Evolutionary conservation across 1,140 invertebrate genomes (phyloP).

Genomic region (Apis cerana): DNA sequence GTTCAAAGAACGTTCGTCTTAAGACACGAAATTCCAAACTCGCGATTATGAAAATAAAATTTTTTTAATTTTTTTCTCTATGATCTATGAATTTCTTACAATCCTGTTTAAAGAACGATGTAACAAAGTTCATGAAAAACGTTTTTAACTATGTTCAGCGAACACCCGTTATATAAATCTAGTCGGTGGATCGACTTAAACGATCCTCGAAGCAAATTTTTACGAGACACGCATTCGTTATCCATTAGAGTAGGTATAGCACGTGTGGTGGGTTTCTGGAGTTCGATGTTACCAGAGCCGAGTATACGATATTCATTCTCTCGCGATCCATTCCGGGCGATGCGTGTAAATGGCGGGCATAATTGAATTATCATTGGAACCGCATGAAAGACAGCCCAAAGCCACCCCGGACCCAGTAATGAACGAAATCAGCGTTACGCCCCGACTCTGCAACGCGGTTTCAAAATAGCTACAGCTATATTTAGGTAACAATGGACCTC

Average conservation of each 20-base stretch:
- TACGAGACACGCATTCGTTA: slow-evolving; percentile 65
- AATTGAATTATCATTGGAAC: slow-evolving; percentile 66
- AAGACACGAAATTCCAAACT: no score
- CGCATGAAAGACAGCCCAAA: slow-evolving; percentile 53
- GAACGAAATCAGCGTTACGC: slow-evolving; percentile 45
- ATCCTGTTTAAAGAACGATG: not conserved
- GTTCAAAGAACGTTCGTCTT: no score
- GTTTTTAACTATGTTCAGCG: not conserved
- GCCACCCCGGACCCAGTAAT: slow-evolving; percentile 27
- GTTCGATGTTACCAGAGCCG: slow-evolving; percentile 10
- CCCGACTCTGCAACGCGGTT: slow-evolving; percentile 8
- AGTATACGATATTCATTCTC: slow-evolving; percentile 57
- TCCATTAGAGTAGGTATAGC: slow-evolving; percentile 65
- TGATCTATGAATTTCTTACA: not conserved
- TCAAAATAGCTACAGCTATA: slow-evolving; percentile 21
- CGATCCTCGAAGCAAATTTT: slow-evolving; percentile 54
- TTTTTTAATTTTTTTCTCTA: not conserved
- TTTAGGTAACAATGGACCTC: slow-evolving; percentile 31
- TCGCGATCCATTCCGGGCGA: slow-evolving; percentile 44
- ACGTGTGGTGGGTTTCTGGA: slow-evolving; percentile 44
- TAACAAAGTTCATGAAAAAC: not conserved
- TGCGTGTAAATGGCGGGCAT: slow-evolving; percentile 53
- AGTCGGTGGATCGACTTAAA: slow-evolving; percentile 49
- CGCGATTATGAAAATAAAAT: not conserved
- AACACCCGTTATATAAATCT: slow-evolving; percentile 57